These are phyloP conservation scores for Brachyrhaphis roseni DNA, from an alignment of 2,797 vertebrate species.

Conservation along the genomic window DNA sequence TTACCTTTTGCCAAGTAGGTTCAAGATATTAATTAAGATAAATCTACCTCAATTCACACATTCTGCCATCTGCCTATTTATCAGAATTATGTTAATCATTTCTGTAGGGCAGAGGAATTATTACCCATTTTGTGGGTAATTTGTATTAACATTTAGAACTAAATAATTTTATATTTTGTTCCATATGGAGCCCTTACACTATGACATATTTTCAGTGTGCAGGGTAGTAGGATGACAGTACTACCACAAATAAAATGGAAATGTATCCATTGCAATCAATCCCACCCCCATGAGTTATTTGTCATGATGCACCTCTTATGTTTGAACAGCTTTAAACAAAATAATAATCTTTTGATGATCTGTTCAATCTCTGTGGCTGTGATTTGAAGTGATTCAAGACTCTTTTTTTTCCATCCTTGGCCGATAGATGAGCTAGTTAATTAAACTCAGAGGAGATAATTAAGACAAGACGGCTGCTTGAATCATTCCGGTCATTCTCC, in stretches of 20 bases:
- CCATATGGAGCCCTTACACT: conserved; percentile 85
- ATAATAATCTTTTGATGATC: conserved; percentile 64
- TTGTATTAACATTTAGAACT: conserved; percentile 99
- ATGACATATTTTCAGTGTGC: conserved; percentile 71
- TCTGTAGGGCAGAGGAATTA: conserved; percentile 99
- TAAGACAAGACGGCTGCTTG: conserved; percentile 94
- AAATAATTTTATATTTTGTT: conserved; percentile 93
- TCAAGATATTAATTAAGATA: conserved; percentile 99
- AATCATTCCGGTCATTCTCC: conserved; percentile 92
- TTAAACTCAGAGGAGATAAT: conserved; percentile 99
- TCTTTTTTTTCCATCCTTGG: conserved; percentile 78
- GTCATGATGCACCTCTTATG: conserved; percentile 55
- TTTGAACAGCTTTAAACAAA: conserved; percentile 65
- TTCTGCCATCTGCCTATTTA: conserved; percentile 99
- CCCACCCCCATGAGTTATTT: conserved; percentile 49
- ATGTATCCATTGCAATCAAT: conserved; percentile 65
- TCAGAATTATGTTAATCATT: conserved; percentile 99
- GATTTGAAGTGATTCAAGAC: conserved; percentile 93
- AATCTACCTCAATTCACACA: conserved; percentile 98
- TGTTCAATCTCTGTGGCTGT: conserved; percentile 69
- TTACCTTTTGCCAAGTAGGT: conserved; percentile 95
- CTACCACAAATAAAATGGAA: conserved; percentile 72
- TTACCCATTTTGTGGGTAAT: conserved; percentile 99
- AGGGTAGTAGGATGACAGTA: conserved; percentile 67
- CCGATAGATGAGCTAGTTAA: conserved; percentile 96